phyloP scores from a whole-genome alignment of 1,140 invertebrate genomes.

The Sitophilus oryzae region DNA sequence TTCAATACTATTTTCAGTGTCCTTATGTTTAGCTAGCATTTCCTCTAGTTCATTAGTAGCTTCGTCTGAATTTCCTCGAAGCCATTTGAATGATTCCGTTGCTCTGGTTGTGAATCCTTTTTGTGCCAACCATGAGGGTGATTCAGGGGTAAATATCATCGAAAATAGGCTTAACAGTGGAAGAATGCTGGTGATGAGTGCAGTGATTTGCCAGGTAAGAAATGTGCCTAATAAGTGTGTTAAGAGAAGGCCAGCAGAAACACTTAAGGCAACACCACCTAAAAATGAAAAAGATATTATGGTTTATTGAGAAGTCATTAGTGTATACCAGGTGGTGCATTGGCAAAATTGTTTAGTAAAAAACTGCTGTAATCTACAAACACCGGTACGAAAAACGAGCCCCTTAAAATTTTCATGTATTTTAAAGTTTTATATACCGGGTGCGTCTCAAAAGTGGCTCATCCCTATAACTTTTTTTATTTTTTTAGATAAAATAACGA shows the following conservation, averaged over 20 bases:
- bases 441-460: no score
- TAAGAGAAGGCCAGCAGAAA: slow-evolving; percentile 49
- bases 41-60: slow-evolving; percentile 48
- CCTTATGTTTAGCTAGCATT: slow-evolving; percentile 44
- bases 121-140: slow-evolving; percentile 62
- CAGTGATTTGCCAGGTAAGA: slow-evolving; percentile 53
- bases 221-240: slow-evolving; percentile 56
- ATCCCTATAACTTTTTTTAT: no score
- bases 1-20: slow-evolving; percentile 10
- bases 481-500: no score
- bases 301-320: not conserved
- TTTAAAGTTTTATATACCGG: no score
- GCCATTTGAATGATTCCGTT: slow-evolving; percentile 44
- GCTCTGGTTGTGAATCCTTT: slow-evolving; percentile 50
- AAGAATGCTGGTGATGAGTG: slow-evolving; percentile 48
- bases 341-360: no score
- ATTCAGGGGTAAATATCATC: slow-evolving; percentile 58
- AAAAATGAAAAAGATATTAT: not conserved
- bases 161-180: slow-evolving; percentile 48
- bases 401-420: no score
- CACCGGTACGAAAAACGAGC: no score
- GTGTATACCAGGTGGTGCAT: no score
- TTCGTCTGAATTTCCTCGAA: slow-evolving; percentile 47
- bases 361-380: no score
- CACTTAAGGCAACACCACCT: slow-evolving; percentile 46